phyloP scores from a whole-genome alignment of 2,888 invertebrate genomes.

The Phortica magna region DNA sequence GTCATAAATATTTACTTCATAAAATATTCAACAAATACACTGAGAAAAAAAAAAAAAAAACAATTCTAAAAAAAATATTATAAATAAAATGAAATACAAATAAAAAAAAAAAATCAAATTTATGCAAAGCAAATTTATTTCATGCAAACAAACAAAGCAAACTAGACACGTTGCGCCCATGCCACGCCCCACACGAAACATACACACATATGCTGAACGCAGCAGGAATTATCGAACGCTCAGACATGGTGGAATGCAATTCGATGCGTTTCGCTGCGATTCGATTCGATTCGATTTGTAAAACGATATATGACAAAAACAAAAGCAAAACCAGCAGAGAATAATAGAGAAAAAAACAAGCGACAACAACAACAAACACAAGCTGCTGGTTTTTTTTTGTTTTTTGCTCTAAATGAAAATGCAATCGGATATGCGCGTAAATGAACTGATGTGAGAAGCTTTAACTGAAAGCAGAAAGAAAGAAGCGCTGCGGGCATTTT shows the following conservation, averaged over 20 bases:
- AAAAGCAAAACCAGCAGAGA: neutral
- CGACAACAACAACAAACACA: neutral
- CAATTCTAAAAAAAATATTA: neutral
- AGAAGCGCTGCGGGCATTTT: no score
- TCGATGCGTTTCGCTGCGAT: neutral
- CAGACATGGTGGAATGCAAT: constrained; percentile 26
- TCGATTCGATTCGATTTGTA: neutral
- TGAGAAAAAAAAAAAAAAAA: neutral
- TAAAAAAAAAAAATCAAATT: neutral
- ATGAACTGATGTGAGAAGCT: neutral
- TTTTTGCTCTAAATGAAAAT: neutral
- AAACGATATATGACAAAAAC: constrained; percentile 41
- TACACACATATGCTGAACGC: neutral
- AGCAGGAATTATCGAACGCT: neutral
- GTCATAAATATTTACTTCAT: constrained; percentile 8
- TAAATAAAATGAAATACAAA: neutral
- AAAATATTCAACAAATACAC: constrained; percentile 17
- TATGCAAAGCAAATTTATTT: constrained; percentile 2
- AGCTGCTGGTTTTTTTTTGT: neutral
- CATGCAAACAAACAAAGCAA: no score
- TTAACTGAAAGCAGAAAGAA: neutral
- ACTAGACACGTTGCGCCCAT: neutral
- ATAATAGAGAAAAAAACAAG: no score
- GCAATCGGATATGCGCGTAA: constrained; percentile 2
- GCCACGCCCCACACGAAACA: neutral